Percentiles rank a stretch among this genome's conserved stretches.
Conservation (phyloP, 2,797 vertebrate genomes). For the Paguma larvata region DNA sequence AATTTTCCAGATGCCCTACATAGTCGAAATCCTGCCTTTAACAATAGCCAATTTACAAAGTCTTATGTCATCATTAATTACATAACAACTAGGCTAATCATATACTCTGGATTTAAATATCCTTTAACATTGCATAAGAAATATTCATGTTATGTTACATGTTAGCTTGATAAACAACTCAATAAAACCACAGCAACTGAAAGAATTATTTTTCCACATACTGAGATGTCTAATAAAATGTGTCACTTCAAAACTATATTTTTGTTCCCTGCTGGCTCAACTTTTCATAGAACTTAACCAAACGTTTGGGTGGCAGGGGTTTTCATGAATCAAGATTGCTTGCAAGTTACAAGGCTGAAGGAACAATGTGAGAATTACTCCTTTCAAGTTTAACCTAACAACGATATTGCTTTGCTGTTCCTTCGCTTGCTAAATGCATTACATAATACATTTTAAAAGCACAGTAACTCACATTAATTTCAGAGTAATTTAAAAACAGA, state of each 20-base stretch:
- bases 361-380: slow-evolving; percentile 51
- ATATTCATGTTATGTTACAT: slow-evolving; percentile 55
- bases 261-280: slow-evolving; percentile 50
- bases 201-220: slow-evolving; percentile 64
- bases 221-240: slow-evolving; percentile 67
- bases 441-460: background rate
- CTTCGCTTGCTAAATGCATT: slow-evolving; percentile 50
- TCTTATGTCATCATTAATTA: slow-evolving; percentile 63
- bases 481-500: background rate
- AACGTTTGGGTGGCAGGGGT: slow-evolving; percentile 73
- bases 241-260: slow-evolving; percentile 55
- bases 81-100: slow-evolving; percentile 37
- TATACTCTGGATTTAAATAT: slow-evolving; percentile 74
- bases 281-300: slow-evolving; percentile 78
- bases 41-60: slow-evolving; percentile 51
- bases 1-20: slow-evolving; percentile 41
- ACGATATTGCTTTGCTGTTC: slow-evolving; percentile 27
- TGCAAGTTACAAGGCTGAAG: slow-evolving; percentile 62
- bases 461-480: background rate
- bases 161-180: slow-evolving; percentile 71
- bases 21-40: slow-evolving; percentile 60
- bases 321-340: slow-evolving; percentile 76
- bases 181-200: slow-evolving; percentile 63
- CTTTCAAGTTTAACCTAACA: slow-evolving; percentile 59
- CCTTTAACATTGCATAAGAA: slow-evolving; percentile 57